Percentiles rank a stretch among this genome's conserved stretches.
Evolutionary conservation across 2,888 invertebrate genomes (phyloP).

Genomic region (Agonopterix arenella): DNA sequence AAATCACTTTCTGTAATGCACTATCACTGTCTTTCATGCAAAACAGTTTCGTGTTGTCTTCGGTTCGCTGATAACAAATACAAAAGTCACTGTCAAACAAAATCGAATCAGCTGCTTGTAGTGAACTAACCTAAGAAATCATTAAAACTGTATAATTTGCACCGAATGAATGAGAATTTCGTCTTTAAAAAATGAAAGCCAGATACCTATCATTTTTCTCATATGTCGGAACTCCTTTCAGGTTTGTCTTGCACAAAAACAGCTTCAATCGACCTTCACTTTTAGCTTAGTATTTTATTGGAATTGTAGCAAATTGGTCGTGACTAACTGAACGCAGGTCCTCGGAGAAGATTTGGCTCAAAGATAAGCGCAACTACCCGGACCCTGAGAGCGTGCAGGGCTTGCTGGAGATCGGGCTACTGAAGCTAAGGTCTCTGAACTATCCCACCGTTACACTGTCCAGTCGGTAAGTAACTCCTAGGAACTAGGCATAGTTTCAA

Average conservation of each 20-base stretch:
- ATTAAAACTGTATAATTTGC: background rate
- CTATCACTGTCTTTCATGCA: too few species aligned
- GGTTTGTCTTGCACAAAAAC: conserved; percentile 58
- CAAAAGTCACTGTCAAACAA: background rate
- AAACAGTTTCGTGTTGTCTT: too few species aligned
- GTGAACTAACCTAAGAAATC: background rate
- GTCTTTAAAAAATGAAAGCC: conserved; percentile 68
- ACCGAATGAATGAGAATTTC: background rate
- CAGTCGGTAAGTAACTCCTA: conserved; percentile 78
- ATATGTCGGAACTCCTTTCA: conserved; percentile 86
- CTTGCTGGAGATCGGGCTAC: conserved; percentile 80
- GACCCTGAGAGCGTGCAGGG: conserved; percentile 85
- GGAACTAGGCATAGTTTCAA: too few species aligned
- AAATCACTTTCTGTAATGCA: too few species aligned
- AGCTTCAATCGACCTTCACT: background rate
- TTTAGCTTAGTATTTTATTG: background rate
- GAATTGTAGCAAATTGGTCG: conserved; percentile 2
- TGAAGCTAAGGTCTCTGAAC: conserved; percentile 70
- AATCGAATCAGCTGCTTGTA: background rate
- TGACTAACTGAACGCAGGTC: conserved; percentile 71
- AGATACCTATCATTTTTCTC: conserved; percentile 86
- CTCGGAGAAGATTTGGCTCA: conserved; percentile 79
- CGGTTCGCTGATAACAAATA: too few species aligned
- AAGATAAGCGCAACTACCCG: conserved; percentile 54
- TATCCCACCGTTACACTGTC: conserved; percentile 78